Evolutionary conservation across 2,888 invertebrate genomes (phyloP), one percentile per base, ranked within the genome.

Genomic region (Xestobium rufovillosum): DNA sequence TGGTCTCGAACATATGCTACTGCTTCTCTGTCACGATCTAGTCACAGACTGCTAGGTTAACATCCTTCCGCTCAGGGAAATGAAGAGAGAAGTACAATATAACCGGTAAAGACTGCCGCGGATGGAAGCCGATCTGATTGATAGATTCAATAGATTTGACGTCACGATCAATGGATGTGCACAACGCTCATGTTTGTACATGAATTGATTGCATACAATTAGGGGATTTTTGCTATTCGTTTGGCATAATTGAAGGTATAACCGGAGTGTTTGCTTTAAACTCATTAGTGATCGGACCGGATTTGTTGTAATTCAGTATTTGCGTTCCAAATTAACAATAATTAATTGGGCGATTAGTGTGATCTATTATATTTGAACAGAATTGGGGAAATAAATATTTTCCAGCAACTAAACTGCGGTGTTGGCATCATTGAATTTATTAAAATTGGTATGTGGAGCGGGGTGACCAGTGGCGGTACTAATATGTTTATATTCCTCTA

Each of bases 311-410:
- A 61, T 60, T 56, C 51, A 53, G 57, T 62, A 60, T 63, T 63
- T 63, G 57, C 61, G 54, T 56, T 60, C 55, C 60, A 55, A 63
- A 63, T 63, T 62, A 63, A 60, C 60, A 59, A 63, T 63, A 60
- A 63, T 62, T 61, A 63, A 64, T 64, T 59, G 61, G 55, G 51
- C 53, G 58, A 61, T 64, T 63, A 63, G 50, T 51, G 58, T 63
- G 61, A 62, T 61, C 56, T 57, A 60, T 60, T 15, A 45, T 43
- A 36, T 44, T 44, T 44, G 41, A 43, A 27, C 38, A 16, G 16
- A 16, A 25, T 30, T 35, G 37, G 42, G 42, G 39, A 48, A 43
- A 46, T 45, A 47, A 49, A 49, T 49, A 49, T 49, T 49, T 49
- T 39, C 40, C 31, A 36, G 42, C 34, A 31, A 31, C 23, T 31